Evolutionary conservation across 2,113 vertebrate species (phyloP).

Genomic region (Oxygymnocypris stewartii): DNA sequence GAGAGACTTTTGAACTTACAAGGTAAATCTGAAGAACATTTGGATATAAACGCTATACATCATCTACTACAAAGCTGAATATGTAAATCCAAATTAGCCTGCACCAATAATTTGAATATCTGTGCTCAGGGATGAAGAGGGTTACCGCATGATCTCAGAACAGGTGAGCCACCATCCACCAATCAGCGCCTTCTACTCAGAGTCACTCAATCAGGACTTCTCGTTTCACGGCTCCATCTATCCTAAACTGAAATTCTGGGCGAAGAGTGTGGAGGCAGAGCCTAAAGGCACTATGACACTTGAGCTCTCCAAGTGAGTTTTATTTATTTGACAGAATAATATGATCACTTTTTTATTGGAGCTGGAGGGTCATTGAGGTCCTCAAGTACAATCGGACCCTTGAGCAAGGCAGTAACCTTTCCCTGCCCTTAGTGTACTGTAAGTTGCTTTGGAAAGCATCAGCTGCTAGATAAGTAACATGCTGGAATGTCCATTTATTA

Average conservation of each 20-base stretch:
- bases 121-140: conserved; percentile 85
- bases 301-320: conserved; percentile 88
- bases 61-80: neutral
- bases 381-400: neutral
- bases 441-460: neutral
- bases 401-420: neutral
- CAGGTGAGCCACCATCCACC: conserved; percentile 98
- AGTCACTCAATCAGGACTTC: conserved; percentile 90
- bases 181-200: conserved; percentile 90
- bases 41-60: neutral
- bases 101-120: neutral
- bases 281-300: conserved; percentile 94
- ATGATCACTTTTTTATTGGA: conserved; percentile 1
- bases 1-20: conserved; percentile 91
- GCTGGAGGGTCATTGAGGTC: neutral
- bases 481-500: neutral
- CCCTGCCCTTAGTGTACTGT: neutral
- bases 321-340: neutral
- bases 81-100: neutral
- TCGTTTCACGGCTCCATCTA: conserved; percentile 95
- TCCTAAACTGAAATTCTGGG: conserved; percentile 97
- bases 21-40: conserved; percentile 74
- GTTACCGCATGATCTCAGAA: conserved; percentile 91
- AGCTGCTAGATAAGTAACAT: neutral
- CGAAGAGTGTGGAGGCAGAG: conserved; percentile 96